phyloP scores from a whole-genome alignment of 2,888 invertebrate genomes.

The Penaeus monodon region DNA sequence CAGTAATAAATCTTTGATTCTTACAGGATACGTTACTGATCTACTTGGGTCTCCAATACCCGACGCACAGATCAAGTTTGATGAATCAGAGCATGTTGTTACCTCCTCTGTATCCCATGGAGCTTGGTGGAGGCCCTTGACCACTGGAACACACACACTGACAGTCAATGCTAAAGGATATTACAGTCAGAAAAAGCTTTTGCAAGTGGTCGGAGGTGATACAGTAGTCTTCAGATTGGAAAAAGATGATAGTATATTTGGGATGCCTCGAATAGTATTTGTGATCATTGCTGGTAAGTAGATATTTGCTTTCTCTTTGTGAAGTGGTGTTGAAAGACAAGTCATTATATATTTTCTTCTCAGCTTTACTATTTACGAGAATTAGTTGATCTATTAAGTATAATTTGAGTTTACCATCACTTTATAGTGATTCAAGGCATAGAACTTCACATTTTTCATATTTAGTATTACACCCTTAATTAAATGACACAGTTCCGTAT shows the following conservation, averaged over 20 bases:
- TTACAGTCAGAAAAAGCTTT: conserved; percentile 36
- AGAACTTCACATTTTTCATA: neutral
- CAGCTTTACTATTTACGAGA: neutral
- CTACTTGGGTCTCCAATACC: conserved; percentile 15
- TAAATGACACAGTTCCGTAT: no score
- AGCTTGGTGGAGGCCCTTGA: conserved; percentile 43
- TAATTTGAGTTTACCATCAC: no score
- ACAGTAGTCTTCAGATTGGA: conserved; percentile 39
- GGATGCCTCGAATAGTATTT: conserved; percentile 47
- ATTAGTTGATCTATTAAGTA: neutral
- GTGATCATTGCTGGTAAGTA: conserved; percentile 47
- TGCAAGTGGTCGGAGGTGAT: conserved; percentile 30
- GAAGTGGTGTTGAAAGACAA: neutral
- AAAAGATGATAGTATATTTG: conserved; percentile 39
- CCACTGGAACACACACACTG: conserved; percentile 29
- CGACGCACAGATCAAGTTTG: conserved; percentile 23
- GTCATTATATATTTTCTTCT: neutral
- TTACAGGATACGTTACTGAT: conserved; percentile 42
- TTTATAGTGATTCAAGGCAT: neutral
- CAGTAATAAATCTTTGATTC: neutral
- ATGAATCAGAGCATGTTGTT: conserved; percentile 34
- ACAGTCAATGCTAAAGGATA: conserved; percentile 24
- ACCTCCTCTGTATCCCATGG: conserved; percentile 34
- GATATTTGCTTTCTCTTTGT: neutral
- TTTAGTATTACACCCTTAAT: neutral